Percentiles rank a stretch among this genome's conserved stretches.
Evolutionary conservation across 2,113 vertebrate species (phyloP).

Genomic region (Madoqua kirkii): DNA sequence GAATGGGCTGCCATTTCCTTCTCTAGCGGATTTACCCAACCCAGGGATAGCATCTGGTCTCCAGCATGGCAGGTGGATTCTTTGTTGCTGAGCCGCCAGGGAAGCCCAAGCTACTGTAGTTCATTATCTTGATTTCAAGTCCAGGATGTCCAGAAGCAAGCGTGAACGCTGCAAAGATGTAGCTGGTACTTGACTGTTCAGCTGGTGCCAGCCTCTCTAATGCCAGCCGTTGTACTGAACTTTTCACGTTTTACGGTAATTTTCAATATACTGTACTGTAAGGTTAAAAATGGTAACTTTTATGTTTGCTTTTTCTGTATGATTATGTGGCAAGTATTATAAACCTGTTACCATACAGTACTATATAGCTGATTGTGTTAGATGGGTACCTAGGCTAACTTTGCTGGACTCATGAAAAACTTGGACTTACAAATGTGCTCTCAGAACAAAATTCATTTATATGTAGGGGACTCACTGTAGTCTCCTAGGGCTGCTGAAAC

Average conservation of each 20-base stretch:
- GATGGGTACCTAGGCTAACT: background rate
- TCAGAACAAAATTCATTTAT: background rate
- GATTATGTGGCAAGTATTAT: background rate
- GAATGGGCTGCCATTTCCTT: no score
- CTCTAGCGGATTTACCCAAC: no score
- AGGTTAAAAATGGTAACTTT: background rate
- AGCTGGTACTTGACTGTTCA: background rate
- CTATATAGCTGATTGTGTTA: background rate
- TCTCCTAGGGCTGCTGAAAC: background rate
- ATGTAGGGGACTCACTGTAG: background rate
- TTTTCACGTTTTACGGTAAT: background rate
- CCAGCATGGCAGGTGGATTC: background rate
- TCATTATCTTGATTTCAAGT: background rate
- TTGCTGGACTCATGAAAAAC: background rate
- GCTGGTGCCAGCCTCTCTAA: background rate
- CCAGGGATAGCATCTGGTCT: no score
- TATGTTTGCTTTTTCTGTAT: background rate
- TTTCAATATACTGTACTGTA: background rate
- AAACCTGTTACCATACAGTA: background rate
- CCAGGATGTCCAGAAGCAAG: background rate
- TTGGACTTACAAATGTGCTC: background rate
- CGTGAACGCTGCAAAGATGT: accelerated
- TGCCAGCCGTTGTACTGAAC: background rate
- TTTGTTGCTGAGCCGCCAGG: background rate
- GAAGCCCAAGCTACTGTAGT: background rate